Percentiles rank a stretch among this genome's conserved stretches.
Evolutionary conservation across 2,113 vertebrate species (phyloP).

Genomic region (Ceratotherium simum): DNA sequence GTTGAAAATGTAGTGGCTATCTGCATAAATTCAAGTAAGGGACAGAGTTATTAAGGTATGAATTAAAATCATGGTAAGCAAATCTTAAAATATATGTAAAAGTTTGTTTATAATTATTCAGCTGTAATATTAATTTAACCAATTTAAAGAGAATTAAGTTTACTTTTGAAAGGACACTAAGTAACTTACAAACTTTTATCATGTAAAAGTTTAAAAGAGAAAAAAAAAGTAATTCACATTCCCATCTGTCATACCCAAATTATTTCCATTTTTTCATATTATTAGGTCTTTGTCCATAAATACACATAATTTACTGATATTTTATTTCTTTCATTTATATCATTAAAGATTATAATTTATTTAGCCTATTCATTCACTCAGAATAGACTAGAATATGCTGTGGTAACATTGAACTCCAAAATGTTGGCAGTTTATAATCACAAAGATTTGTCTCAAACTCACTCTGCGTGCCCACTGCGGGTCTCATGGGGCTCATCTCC

Average conservation of each 20-base stretch:
- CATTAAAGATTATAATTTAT: neutral
- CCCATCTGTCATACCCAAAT: neutral
- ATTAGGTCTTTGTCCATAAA: neutral
- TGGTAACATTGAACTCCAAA: neutral
- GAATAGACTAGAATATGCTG: neutral
- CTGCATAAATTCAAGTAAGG: conserved; percentile 5
- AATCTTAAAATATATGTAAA: neutral
- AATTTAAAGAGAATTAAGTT: neutral
- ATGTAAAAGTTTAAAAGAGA: neutral
- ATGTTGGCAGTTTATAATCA: neutral
- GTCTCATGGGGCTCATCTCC: neutral
- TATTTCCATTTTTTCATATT: neutral
- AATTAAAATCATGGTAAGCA: neutral
- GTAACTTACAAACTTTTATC: neutral
- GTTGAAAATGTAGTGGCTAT: neutral
- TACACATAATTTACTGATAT: neutral
- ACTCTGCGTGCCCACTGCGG: neutral
- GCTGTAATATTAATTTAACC: neutral
- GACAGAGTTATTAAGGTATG: neutral
- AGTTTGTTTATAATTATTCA: neutral
- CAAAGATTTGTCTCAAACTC: neutral
- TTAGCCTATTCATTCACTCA: neutral
- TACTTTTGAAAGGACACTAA: neutral
- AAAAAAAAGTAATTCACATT: neutral
- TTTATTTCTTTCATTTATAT: neutral